These are phyloP conservation scores for Mesitornis unicolor DNA, from an alignment of 2,113 vertebrate genomes.

Conservation along the genomic window DNA sequence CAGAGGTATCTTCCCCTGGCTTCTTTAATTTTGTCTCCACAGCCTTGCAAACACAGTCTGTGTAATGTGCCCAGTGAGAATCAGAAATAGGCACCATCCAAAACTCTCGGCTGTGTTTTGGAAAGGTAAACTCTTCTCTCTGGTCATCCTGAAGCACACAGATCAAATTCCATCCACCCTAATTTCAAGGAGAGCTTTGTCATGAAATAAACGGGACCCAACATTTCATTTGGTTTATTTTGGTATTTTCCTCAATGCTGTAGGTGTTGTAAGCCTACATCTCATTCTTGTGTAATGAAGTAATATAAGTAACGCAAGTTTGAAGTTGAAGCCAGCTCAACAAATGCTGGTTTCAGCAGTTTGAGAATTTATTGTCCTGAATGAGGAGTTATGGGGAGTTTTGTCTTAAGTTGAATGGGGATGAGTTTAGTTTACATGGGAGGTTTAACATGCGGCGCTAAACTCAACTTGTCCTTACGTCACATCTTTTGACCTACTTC, in stretches of 20 bases:
- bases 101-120: background rate
- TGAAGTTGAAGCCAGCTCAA: background rate
- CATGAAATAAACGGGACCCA: background rate
- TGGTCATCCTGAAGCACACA: background rate
- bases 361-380: background rate
- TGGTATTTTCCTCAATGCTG: background rate
- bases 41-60: background rate
- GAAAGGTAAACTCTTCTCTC: conserved; percentile 32
- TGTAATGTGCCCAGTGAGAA: background rate
- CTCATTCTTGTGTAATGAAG: background rate
- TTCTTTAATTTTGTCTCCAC: background rate
- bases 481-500: background rate
- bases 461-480: background rate
- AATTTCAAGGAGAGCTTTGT: background rate
- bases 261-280: background rate
- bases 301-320: background rate
- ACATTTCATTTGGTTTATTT: background rate
- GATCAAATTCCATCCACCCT: background rate
- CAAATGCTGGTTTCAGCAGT: background rate
- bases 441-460: background rate
- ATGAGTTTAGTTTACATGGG: background rate
- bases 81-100: background rate
- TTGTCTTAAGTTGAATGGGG: background rate
- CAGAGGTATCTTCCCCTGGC: background rate
- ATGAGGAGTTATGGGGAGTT: background rate